Percentiles rank a stretch among this genome's conserved stretches.
Evolutionary conservation across 2,888 invertebrate species (phyloP).

Genomic region (Drosophila flavopinicola): DNA sequence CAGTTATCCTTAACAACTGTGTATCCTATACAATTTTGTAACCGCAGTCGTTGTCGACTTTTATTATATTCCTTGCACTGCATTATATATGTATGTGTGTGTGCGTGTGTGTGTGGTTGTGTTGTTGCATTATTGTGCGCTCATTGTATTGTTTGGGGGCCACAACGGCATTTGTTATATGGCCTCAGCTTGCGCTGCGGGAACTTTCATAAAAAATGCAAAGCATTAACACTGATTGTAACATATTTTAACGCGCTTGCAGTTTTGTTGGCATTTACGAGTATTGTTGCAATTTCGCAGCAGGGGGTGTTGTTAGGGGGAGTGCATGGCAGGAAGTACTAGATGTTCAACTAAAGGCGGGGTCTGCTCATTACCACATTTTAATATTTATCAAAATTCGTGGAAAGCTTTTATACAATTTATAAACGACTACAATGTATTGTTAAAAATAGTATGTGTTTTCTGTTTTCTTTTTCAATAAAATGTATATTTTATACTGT

Average conservation of each 20-base stretch:
- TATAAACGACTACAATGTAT: no score
- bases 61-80: conserved; percentile 57
- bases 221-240: conserved; percentile 75
- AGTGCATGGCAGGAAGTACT: not conserved
- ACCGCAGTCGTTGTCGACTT: conserved; percentile 52
- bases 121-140: conserved; percentile 57
- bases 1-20: conserved; percentile 56
- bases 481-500: no score
- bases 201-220: conserved; percentile 73
- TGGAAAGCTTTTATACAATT: no score
- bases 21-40: conserved; percentile 56
- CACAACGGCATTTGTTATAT: conserved; percentile 29
- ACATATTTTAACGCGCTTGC: conserved; percentile 61
- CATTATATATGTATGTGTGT: conserved; percentile 22
- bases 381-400: no score
- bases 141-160: conserved; percentile 41
- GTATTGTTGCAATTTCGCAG: conserved; percentile 34
- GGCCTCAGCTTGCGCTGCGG: conserved; percentile 36
- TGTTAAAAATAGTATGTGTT: no score
- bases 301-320: no score
- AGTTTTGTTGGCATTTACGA: conserved; percentile 59
- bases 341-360: not conserved
- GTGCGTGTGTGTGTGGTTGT: conserved; percentile 11
- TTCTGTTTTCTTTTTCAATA: no score
- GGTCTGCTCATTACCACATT: not conserved